Evolutionary conservation across 2,113 vertebrate genomes (phyloP), one percentile per base, ranked within the genome.

Genomic region (Python bivittatus): DNA sequence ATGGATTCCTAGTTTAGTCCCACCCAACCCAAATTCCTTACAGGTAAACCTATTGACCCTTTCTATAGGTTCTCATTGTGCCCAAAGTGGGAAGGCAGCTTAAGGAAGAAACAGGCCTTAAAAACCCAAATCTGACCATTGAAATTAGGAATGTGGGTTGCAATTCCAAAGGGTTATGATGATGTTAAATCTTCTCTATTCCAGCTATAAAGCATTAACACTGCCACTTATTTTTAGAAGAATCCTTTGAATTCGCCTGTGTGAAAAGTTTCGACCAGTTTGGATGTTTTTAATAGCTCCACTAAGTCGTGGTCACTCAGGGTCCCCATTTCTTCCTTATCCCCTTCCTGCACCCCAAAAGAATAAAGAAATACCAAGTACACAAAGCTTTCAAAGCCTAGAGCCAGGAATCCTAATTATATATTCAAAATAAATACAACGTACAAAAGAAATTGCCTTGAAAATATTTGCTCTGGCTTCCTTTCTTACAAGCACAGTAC

Each of bases 181-280:
- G 89, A 29, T 33, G 38, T 20, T 33, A 91, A 92, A 91, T 23
- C 42, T 3, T 58, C 29, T 84, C 9, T 25, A 1, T 53, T 15
- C 1, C n/a, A 42, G 48, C 83, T 56, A 56, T 38, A 27, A 90
- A 92, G 90, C 86, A 90, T 42, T 91, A 52, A 2, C 61, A 86
- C 44, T 1, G 13, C 3, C 90, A 6, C 9, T 89, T 92, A 57
- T 84, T 92, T 84, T 94, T 94, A 88, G 52, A 88, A 60, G 91
- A 53, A 44, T 94, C 89, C 88, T 88, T 89, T 29, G 83, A 83
- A 58, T 72, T 86, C 29, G 94, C 22, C 1, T 0, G 25, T 33
- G 27, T 89, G 90, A 86, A 60, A 52, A 92, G 89, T 58, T 87
- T 89, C 27, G 83, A 89, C 11, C 1, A 54, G 12, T 60, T 44